Conservation (phyloP, 2,113 vertebrate species). For the Eretmochelys imbricata region DNA sequence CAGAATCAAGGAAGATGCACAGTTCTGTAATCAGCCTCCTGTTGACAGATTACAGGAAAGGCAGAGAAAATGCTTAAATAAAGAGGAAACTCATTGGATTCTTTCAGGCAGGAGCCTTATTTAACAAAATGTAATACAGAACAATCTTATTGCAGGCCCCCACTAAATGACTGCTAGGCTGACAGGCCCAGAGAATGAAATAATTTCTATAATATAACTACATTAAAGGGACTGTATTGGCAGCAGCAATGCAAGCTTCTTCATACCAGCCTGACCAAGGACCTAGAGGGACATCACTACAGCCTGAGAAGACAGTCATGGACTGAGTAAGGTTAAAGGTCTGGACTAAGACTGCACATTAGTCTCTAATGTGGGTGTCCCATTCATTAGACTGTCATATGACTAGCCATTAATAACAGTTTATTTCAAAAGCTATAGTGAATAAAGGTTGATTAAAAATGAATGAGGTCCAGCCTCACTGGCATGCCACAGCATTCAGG, state of each 20-base stretch:
- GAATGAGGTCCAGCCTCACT: slow-evolving; percentile 66
- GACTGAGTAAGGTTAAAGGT: too few relatives aligned
- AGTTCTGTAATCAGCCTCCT: neutral
- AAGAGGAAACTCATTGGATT: neutral
- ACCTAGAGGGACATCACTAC: neutral
- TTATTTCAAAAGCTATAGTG: slow-evolving; percentile 77
- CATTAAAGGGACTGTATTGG: neutral
- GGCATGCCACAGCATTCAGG: slow-evolving; percentile 1
- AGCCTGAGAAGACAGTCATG: neutral
- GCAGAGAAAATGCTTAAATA: neutral
- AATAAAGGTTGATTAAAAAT: slow-evolving; percentile 80
- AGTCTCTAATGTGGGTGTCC: slow-evolving; percentile 36
- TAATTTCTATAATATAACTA: neutral
- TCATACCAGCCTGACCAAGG: neutral
- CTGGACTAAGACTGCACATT: neutral
- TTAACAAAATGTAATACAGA: neutral
- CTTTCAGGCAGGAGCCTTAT: neutral
- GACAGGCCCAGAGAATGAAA: neutral
- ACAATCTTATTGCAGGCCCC: neutral
- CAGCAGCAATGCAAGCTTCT: neutral
- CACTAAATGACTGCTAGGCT: neutral
- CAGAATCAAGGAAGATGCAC: neutral
- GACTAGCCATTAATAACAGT: slow-evolving; percentile 81
- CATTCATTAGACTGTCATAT: slow-evolving; percentile 81
- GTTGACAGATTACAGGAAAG: neutral